These are phyloP conservation scores for Oryctolagus cuniculus DNA, from an alignment of 2,113 vertebrate species.

Conservation along the genomic window DNA sequence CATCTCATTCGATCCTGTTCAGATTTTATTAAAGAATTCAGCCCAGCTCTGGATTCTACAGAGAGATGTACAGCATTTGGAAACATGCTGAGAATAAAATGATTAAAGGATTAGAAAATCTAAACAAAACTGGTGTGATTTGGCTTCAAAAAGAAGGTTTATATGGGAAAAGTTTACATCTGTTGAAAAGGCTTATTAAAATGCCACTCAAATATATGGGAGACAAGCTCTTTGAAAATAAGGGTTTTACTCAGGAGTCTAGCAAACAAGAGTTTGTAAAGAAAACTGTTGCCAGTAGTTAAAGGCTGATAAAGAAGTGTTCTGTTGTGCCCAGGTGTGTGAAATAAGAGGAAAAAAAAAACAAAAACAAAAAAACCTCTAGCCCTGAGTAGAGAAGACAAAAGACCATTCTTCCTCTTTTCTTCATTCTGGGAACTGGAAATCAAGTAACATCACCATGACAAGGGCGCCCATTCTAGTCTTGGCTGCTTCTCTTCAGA, in stretches of 20 bases:
- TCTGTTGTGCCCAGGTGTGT: background rate
- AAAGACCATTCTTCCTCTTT: background rate
- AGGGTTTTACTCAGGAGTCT: background rate
- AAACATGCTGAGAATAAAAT: slow-evolving; percentile 62
- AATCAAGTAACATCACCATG: background rate
- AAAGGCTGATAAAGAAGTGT: background rate
- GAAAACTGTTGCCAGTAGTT: background rate
- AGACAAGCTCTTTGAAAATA: background rate
- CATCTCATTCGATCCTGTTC: background rate
- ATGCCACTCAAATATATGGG: slow-evolving; percentile 51
- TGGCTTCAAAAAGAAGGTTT: slow-evolving; percentile 58
- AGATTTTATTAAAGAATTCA: slow-evolving; percentile 25
- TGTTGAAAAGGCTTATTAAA: slow-evolving; percentile 70
- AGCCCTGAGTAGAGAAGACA: background rate
- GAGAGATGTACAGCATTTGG: background rate
- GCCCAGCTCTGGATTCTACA: background rate
- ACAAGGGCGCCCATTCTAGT: too few species aligned
- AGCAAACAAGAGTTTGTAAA: slow-evolving; percentile 36
- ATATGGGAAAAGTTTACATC: slow-evolving; percentile 60
- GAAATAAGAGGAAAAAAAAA: background rate
- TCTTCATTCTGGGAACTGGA: background rate
- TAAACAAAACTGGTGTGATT: slow-evolving; percentile 54
- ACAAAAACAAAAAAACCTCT: background rate
- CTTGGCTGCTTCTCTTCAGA: too few species aligned
- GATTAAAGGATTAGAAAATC: slow-evolving; percentile 69